phyloP scores from a whole-genome alignment of 2,113 vertebrate species.

The Pardalotus punctatus region DNA sequence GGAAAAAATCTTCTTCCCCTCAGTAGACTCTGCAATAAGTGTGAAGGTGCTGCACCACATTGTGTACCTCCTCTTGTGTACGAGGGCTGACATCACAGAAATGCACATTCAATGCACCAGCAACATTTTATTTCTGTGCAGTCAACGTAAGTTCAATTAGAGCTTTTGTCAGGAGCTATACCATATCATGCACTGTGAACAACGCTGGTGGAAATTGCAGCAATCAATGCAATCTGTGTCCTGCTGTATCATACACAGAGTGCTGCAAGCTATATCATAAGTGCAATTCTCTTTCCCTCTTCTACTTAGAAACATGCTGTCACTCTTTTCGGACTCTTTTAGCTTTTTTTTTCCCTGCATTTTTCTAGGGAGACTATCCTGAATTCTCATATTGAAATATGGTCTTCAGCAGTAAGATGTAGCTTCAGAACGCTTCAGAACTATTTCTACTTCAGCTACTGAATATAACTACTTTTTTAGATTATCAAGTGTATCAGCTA shows the following conservation, averaged over 20 bases:
- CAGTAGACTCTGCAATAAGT: not conserved
- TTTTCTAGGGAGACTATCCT: not conserved
- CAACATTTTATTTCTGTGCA: not conserved
- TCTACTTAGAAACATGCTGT: not conserved
- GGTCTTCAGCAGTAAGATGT: not conserved
- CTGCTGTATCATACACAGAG: not conserved
- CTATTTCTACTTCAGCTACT: not conserved
- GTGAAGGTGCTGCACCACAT: fast-evolving
- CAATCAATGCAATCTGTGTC: not conserved
- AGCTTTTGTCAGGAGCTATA: not conserved
- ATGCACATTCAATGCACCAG: not conserved
- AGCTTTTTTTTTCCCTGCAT: not conserved
- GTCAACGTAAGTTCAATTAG: not conserved
- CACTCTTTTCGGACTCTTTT: not conserved
- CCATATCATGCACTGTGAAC: not conserved
- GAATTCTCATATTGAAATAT: not conserved
- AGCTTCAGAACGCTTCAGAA: not conserved
- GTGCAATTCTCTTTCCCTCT: not conserved
- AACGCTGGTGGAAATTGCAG: not conserved
- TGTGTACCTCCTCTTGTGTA: not conserved
- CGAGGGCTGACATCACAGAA: not conserved
- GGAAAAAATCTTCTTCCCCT: not conserved
- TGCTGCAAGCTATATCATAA: not conserved
- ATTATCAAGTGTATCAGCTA: not conserved
- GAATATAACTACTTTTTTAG: not conserved